phyloP scores from a whole-genome alignment of 1,140 invertebrate species.

The Pseudoatta argentina region DNA sequence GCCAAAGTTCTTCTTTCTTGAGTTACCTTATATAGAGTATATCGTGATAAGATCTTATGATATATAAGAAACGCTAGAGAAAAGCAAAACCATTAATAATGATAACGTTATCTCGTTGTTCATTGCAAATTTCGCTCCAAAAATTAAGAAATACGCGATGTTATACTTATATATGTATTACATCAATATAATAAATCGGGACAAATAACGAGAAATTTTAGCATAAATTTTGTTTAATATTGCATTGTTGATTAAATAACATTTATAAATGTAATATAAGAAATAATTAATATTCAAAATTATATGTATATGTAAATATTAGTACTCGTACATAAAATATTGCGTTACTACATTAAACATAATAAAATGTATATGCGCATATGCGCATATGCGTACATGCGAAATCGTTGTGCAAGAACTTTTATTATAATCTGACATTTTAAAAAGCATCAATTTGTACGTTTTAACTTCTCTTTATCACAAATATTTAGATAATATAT shows the following conservation, averaged over 20 bases:
- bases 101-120: slow-evolving; percentile 46
- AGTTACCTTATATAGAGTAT: slow-evolving; percentile 13
- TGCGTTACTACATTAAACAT: not conserved
- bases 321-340: not conserved
- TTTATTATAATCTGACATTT: too few relatives aligned
- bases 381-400: too few relatives aligned
- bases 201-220: too few relatives aligned
- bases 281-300: not conserved
- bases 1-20: not conserved
- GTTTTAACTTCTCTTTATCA: too few relatives aligned
- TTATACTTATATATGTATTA: slow-evolving; percentile 7
- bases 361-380: not conserved
- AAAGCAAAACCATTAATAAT: slow-evolving; percentile 35
- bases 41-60: slow-evolving; percentile 43
- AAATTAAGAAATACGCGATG: slow-evolving; percentile 55
- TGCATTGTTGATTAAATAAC: not conserved
- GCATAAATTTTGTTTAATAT: too few relatives aligned
- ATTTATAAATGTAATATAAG: not conserved
- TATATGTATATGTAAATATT: not conserved
- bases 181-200: too few relatives aligned
- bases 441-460: too few relatives aligned
- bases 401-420: too few relatives aligned
- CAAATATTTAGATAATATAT: too few relatives aligned
- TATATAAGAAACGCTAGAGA: slow-evolving; percentile 37
- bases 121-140: not conserved